Percentiles rank a stretch among this genome's conserved stretches.
Conservation (phyloP, 2,797 vertebrate genomes). For the Diplodus puntazzo region DNA sequence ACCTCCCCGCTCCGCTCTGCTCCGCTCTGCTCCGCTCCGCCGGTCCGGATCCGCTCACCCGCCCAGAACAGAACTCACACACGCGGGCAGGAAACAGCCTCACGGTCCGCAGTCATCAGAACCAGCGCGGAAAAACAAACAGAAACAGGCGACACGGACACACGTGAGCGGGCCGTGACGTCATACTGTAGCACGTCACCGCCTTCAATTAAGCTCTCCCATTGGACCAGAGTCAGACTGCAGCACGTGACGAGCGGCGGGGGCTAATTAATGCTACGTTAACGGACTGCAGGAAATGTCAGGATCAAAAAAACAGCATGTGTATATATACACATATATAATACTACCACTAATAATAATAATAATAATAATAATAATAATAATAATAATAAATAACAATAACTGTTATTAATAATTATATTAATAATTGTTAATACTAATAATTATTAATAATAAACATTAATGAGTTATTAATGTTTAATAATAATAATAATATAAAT, state of each 20-base stretch:
- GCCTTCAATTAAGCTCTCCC: slow-evolving; percentile 35
- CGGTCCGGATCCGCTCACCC: slow-evolving; percentile 37
- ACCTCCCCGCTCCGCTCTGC: not conserved
- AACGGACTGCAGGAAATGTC: not conserved
- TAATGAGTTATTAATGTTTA: too few relatives aligned
- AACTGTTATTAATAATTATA: too few relatives aligned
- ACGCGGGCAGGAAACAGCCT: not conserved
- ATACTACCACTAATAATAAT: too few relatives aligned
- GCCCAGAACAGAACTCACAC: too few relatives aligned
- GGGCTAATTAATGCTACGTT: slow-evolving; percentile 28
- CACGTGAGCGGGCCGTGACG: slow-evolving; percentile 42
- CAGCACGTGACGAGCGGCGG: slow-evolving; percentile 31
- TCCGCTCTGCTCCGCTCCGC: not conserved
- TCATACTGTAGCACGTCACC: slow-evolving; percentile 27
- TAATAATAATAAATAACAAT: too few relatives aligned
- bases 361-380: too few relatives aligned
- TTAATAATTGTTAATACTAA: not conserved
- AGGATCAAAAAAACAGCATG: too few relatives aligned
- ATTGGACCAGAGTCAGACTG: slow-evolving; percentile 30
- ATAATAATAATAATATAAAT: too few relatives aligned
- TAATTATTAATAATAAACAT: too few relatives aligned
- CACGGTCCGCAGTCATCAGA: not conserved
- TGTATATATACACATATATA: too few relatives aligned
- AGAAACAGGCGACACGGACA: not conserved
- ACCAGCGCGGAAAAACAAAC: slow-evolving; percentile 23